Conservation (phyloP, 2,888 invertebrate species). For the Stenodera caucasica region DNA sequence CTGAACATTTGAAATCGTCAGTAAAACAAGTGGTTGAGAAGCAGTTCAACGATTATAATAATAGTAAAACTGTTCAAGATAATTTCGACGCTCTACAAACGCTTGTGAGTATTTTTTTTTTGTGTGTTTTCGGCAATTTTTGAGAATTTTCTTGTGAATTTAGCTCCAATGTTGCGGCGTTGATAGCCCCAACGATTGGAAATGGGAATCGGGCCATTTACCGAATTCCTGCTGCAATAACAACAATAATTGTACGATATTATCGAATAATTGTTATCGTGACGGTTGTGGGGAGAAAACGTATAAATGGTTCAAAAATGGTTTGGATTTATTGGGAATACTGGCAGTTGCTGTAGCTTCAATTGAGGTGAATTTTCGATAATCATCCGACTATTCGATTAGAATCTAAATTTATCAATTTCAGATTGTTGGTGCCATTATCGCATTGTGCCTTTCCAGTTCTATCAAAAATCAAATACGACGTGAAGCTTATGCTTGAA, state of each 20-base stretch:
- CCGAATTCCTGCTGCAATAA: constrained; percentile 35
- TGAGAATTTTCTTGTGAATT: constrained; percentile 10
- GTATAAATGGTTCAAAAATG: constrained; percentile 53
- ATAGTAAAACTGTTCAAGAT: constrained; percentile 54
- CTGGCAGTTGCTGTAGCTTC: constrained; percentile 68
- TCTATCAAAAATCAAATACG: constrained; percentile 82
- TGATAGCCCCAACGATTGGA: constrained; percentile 35
- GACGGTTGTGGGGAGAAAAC: constrained; percentile 57
- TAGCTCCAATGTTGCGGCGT: constrained; percentile 40
- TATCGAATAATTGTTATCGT: constrained; percentile 47
- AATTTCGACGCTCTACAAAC: constrained; percentile 67
- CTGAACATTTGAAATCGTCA: constrained; percentile 50
- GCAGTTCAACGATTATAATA: constrained; percentile 56
- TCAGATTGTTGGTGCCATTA: constrained; percentile 75
- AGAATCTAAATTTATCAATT: constrained; percentile 55
- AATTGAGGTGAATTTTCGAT: constrained; percentile 59
- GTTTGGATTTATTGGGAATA: constrained; percentile 64
- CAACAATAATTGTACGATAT: constrained; percentile 48
- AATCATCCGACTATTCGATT: not conserved
- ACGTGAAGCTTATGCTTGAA: constrained; percentile 55
- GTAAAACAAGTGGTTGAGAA: constrained; percentile 44
- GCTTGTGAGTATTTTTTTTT: constrained; percentile 52
- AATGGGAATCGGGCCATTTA: constrained; percentile 31
- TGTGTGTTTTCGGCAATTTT: not conserved
- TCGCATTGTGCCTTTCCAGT: constrained; percentile 84